phyloP scores from a whole-genome alignment of 2,888 invertebrate genomes.

The Drosophila monieri region DNA sequence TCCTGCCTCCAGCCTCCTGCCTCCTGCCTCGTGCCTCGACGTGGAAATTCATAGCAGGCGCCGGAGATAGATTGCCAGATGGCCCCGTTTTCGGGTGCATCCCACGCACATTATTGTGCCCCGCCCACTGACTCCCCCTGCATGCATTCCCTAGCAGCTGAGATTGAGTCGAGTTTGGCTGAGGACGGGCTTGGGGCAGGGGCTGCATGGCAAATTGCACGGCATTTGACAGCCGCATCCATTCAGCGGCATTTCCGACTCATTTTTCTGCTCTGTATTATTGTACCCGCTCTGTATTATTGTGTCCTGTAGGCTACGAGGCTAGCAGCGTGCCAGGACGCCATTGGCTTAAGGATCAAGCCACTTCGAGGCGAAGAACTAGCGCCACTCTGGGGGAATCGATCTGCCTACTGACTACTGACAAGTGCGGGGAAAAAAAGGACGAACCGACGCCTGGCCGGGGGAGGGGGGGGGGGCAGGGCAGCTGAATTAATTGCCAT shows the following conservation, averaged over 20 bases:
- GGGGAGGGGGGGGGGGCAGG: neutral
- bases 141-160: conserved; percentile 32
- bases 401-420: conserved; percentile 3
- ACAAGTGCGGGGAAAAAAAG: neutral
- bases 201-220: conserved; percentile 61
- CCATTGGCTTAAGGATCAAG: too few species aligned
- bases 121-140: conserved; percentile 8
- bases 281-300: conserved; percentile 1
- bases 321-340: conserved; percentile 15
- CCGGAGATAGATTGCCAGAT: conserved; percentile 73
- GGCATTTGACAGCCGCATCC: conserved; percentile 75
- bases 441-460: neutral
- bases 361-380: too few species aligned
- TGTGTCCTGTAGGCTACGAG: conserved; percentile 4
- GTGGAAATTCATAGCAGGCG: conserved; percentile 69
- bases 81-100: conserved; percentile 44
- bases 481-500: conserved; percentile 47
- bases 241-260: conserved; percentile 63
- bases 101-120: conserved; percentile 31
- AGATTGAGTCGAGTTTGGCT: conserved; percentile 49
- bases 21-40: neutral
- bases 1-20: conserved; percentile 10
- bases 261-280: conserved; percentile 30
- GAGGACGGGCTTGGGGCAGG: neutral
- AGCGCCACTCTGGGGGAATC: too few species aligned